Evolutionary conservation across 1,140 invertebrate species (phyloP).

Genomic region (Heliconius hewitsoni): DNA sequence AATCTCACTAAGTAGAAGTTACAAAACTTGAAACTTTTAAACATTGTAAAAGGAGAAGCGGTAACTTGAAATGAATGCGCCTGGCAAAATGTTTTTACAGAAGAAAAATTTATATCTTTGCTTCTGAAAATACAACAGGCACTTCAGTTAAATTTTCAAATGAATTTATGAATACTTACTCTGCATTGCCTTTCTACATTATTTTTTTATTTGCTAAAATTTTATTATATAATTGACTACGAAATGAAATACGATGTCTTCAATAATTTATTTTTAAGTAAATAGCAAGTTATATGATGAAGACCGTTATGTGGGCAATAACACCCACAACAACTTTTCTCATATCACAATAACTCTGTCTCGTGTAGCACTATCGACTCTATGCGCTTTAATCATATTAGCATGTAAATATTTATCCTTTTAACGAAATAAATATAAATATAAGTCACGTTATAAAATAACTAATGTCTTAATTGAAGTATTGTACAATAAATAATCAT

Average conservation of each 20-base stretch:
- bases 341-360: conserved; percentile 17
- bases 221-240: neutral
- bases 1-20: neutral
- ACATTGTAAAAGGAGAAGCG: neutral
- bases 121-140: conserved; percentile 19
- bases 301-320: conserved; percentile 6
- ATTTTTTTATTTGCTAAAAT: neutral
- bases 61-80: conserved; percentile 12
- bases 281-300: conserved; percentile 15
- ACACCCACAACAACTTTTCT: conserved; percentile 30
- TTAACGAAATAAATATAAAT: neutral
- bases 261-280: neutral
- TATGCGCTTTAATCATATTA: neutral
- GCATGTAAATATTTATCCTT: neutral
- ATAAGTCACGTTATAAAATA: neutral
- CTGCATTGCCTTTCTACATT: neutral
- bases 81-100: conserved; percentile 13
- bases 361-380: neutral
- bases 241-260: neutral
- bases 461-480: neutral
- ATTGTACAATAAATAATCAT: neutral
- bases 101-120: conserved; percentile 8
- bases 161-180: neutral
- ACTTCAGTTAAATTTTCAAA: neutral
- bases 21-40: conserved; percentile 4